phyloP scores from a whole-genome alignment of 2,888 invertebrate genomes.

The Diaperis boleti region DNA sequence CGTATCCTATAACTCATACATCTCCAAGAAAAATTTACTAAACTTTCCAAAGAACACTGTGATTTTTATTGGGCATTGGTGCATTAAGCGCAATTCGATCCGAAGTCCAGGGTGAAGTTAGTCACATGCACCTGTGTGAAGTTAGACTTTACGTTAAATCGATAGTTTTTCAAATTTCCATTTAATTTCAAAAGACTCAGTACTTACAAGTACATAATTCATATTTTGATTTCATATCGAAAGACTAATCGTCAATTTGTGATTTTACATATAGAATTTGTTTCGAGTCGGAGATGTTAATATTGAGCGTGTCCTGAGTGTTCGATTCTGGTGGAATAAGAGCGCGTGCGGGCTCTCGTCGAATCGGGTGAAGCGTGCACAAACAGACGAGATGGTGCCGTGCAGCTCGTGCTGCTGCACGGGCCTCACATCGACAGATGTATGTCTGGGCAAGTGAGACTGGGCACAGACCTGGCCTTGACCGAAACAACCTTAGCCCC shows the following conservation, averaged over 20 bases:
- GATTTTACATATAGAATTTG: no score
- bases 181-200: not conserved
- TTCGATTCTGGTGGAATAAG: slow-evolving; percentile 57
- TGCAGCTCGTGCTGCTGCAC: slow-evolving; percentile 65
- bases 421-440: slow-evolving; percentile 49
- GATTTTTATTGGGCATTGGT: no score
- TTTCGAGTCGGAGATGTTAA: not conserved
- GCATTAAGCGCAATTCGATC: no score
- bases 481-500: slow-evolving; percentile 98
- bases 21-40: no score
- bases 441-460: slow-evolving; percentile 35
- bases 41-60: no score
- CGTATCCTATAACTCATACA: no score
- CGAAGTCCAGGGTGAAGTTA: no score
- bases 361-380: slow-evolving; percentile 65
- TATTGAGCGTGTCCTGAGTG: slow-evolving; percentile 1
- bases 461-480: slow-evolving; percentile 94
- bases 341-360: slow-evolving; percentile 74
- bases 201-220: not conserved
- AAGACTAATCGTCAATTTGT: no score
- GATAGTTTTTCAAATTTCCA: no score
- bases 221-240: no score
- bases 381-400: slow-evolving; percentile 66
- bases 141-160: no score
- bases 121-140: no score